Conservation (phyloP, 2,113 vertebrate genomes). For the Entelurus aequoreus region DNA sequence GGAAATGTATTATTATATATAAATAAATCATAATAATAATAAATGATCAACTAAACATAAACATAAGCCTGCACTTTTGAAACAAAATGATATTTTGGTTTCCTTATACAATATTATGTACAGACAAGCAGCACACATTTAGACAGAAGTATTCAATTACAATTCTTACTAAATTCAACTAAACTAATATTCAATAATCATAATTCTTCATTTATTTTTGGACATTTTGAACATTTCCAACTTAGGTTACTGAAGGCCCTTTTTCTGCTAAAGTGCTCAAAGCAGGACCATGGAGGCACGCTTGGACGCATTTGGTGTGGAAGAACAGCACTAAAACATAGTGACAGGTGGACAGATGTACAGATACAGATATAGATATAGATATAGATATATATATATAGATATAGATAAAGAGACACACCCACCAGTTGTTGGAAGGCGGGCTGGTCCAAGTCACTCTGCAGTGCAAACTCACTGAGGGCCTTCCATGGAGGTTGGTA, state of each 20-base stretch:
- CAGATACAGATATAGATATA: constrained; percentile 12
- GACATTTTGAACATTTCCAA: not conserved
- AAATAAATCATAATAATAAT: too few relatives aligned
- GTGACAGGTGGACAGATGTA: not conserved
- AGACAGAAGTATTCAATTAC: too few relatives aligned
- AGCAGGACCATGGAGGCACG: not conserved
- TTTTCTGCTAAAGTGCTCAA: not conserved
- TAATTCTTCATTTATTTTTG: not conserved
- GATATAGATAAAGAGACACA: constrained; percentile 18
- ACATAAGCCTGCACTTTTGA: too few relatives aligned
- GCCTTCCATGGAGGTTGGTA: constrained; percentile 94
- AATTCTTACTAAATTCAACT: too few relatives aligned
- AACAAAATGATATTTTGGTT: too few relatives aligned
- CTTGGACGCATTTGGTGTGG: not conserved
- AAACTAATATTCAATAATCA: too few relatives aligned
- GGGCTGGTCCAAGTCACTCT: constrained; percentile 87
- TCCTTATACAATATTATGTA: too few relatives aligned
- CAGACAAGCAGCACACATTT: too few relatives aligned
- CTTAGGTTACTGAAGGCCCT: not conserved
- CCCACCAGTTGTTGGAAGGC: constrained; percentile 88
- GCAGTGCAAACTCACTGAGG: constrained; percentile 87
- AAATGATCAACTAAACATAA: too few relatives aligned
- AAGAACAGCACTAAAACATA: too few relatives aligned
- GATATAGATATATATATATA: constrained; percentile 9
- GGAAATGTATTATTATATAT: too few relatives aligned